phyloP scores from a whole-genome alignment of 2,113 vertebrate genomes.

The Strix aluco region DNA sequence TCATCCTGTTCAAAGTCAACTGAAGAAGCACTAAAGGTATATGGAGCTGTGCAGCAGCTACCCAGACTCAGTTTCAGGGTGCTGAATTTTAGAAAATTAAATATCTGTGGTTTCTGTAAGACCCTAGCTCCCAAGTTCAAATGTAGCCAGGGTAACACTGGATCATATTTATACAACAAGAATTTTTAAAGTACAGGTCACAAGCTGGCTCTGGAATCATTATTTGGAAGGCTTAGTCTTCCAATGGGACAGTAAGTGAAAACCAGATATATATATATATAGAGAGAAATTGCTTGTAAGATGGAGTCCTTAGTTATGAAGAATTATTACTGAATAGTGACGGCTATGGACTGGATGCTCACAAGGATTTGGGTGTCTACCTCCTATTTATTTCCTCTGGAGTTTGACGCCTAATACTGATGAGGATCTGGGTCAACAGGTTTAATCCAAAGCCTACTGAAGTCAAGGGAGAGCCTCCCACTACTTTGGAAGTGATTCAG shows the following conservation, averaged over 20 bases:
- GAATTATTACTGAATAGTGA: background rate
- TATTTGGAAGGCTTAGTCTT: background rate
- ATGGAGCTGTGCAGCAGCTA: background rate
- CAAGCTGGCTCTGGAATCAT: background rate
- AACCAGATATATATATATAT: background rate
- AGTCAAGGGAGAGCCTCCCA: background rate
- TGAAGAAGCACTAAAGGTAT: background rate
- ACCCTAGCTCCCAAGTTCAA: background rate
- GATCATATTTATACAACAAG: background rate
- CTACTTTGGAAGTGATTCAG: background rate
- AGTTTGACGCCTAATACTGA: background rate
- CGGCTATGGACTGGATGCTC: background rate
- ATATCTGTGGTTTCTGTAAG: background rate
- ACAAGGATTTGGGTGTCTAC: background rate
- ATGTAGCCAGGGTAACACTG: background rate
- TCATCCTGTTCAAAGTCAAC: background rate
- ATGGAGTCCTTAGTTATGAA: background rate
- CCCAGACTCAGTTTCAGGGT: background rate
- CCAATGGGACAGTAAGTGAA: background rate
- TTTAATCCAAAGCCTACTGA: background rate
- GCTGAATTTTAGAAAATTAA: background rate
- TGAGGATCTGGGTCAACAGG: background rate
- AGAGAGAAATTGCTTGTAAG: background rate
- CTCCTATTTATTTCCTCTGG: background rate
- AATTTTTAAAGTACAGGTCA: background rate